Percentiles rank a stretch among this genome's conserved stretches.
These are phyloP conservation scores for Grallaria varia DNA, from an alignment of 2,113 vertebrate genomes.

Conservation along the genomic window DNA sequence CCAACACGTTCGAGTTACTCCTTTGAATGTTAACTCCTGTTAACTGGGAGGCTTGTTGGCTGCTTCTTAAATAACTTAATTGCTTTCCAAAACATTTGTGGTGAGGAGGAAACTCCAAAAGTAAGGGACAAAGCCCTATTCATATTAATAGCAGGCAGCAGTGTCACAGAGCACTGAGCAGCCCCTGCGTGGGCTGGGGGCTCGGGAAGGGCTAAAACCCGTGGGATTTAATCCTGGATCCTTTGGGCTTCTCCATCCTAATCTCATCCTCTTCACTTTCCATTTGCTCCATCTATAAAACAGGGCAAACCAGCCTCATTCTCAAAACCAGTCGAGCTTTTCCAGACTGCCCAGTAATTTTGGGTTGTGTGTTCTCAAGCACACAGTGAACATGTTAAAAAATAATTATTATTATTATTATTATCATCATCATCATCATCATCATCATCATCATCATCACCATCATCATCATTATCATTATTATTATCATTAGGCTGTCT, in stretches of 20 bases:
- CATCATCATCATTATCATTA: too few relatives aligned
- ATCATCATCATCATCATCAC: too few relatives aligned
- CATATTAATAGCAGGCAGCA: conserved; percentile 5
- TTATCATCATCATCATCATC: too few relatives aligned
- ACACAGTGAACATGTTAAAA: rapidly evolving
- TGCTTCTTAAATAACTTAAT: conserved; percentile 66
- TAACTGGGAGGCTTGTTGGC: conserved; percentile 45
- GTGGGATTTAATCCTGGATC: neutral
- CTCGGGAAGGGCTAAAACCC: neutral
- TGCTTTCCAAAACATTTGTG: conserved; percentile 70
- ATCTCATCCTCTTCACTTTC: neutral
- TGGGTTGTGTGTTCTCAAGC: neutral
- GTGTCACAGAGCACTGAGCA: neutral
- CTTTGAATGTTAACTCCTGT: conserved; percentile 61
- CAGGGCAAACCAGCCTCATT: neutral
- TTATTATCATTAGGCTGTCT: too few relatives aligned
- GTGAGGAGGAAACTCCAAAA: conserved; percentile 48
- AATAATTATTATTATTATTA: too few relatives aligned
- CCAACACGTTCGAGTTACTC: conserved; percentile 9
- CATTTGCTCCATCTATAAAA: neutral
- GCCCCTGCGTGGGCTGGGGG: neutral
- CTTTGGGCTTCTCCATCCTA: neutral
- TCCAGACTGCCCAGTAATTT: neutral
- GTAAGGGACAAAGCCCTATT: conserved; percentile 62
- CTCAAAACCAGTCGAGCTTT: neutral